Percentiles rank a stretch among this genome's conserved stretches.
Evolutionary conservation across 2,888 invertebrate species (phyloP).

Genomic region (Acronicta alni): DNA sequence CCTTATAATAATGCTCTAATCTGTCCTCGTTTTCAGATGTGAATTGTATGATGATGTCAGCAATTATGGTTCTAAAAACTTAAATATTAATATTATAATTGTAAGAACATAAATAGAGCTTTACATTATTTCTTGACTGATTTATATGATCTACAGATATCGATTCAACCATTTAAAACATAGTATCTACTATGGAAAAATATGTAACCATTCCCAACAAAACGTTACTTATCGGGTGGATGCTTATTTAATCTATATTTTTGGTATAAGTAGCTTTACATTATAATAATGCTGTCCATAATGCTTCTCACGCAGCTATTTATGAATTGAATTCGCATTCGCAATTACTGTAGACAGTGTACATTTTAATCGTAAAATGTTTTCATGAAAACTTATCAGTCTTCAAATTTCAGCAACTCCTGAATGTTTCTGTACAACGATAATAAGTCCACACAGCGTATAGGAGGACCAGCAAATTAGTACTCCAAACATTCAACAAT

Average conservation of each 20-base stretch:
- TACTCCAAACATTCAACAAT: constrained; percentile 19
- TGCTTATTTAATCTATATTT: too few species aligned
- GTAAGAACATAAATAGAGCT: too few species aligned
- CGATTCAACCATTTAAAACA: too few species aligned
- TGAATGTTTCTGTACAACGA: constrained; percentile 21
- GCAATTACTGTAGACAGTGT: too few species aligned
- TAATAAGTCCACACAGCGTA: constrained; percentile 13
- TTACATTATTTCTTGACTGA: too few species aligned
- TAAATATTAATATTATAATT: constrained; percentile 20
- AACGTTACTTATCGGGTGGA: too few species aligned
- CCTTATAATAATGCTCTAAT: constrained; percentile 28
- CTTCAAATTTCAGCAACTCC: constrained; percentile 16
- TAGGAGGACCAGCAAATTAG: constrained; percentile 24
- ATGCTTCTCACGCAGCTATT: not conserved
- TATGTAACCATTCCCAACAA: too few species aligned
- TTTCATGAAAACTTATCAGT: constrained; percentile 11
- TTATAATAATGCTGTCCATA: too few species aligned
- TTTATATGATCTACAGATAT: too few species aligned
- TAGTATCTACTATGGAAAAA: too few species aligned
- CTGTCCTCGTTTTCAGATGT: constrained; percentile 32
- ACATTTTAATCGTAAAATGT: constrained; percentile 1
- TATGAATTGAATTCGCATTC: not conserved
- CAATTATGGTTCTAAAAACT: constrained; percentile 14
- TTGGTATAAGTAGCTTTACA: too few species aligned
- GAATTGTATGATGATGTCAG: constrained; percentile 16